Base-by-base conservation (phyloP, 2,797 vertebrate genomes). In the Rhynchonycteris naso region DNA sequence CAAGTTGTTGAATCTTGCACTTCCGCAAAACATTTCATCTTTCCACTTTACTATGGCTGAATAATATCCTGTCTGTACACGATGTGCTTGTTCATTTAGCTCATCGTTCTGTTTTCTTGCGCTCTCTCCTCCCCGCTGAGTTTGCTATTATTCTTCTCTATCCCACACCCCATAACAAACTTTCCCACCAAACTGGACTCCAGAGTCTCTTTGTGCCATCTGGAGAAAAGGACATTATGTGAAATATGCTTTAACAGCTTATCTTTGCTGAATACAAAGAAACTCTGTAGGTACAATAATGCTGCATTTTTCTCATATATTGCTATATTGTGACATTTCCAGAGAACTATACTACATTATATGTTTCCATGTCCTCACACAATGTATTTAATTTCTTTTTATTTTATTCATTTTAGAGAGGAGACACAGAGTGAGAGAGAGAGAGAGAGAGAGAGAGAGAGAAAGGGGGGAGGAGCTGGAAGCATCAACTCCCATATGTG, bases 1-100 rank as follows among this genome's bases (percentile, higher is more conserved):
- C 18, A 96, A 95, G 50, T 96, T 97, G 93, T 68, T 92, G 86
- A 97, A 35, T 97, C 66, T 96, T 96, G 72, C 75, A 91, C 56
- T 47, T 89, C 92, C 71, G n/a, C 15, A 82, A 96, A 59, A 76
- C 58, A 22, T n/a, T 86, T 93, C 26, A 93, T 93, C 59, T 75
- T 90, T 86, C 68, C 50, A 43, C 22, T 88, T 59, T 90, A 52
- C 35, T 69, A 16, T 74, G 24, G 18, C 43, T 28, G 35, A 80
- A 76, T 80, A 91, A 78, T 69, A 52, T 30, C 65, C 8, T 95
- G 61, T 79, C 85, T 85, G 10, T 50, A 65, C 21, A 72, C 1
- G 18, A 52, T 38, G 18, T 88, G n/a, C 22, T 79, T 90, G 14
- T 30, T 66, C 63, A 38, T 54, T 93, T 24, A 92, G 11, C 5